Conservation (phyloP, 2,797 vertebrate genomes). For the Anabacerthia variegaticeps region DNA sequence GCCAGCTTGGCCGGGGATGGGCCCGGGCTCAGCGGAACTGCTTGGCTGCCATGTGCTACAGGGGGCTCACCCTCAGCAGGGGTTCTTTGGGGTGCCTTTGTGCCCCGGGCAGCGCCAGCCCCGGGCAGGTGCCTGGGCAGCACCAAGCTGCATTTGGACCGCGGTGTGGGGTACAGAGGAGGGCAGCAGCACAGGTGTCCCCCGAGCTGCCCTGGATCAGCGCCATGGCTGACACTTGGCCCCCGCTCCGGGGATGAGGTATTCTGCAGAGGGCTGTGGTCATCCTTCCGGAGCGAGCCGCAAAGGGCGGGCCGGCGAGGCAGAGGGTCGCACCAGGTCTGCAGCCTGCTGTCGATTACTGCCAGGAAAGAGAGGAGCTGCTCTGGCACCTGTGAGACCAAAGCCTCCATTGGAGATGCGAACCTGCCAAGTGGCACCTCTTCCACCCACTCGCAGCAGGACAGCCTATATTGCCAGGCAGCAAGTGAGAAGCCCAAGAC, state of each 20-base stretch:
- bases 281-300: neutral
- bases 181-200: neutral
- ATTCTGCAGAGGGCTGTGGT: neutral
- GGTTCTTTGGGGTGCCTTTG: neutral
- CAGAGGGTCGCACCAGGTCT: neutral
- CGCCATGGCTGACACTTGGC: neutral
- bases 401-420: rapidly evolving
- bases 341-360: neutral
- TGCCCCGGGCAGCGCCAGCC: neutral
- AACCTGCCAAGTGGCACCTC: neutral
- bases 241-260: conserved; percentile 8
- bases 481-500: neutral
- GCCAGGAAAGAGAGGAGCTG: neutral
- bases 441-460: rapidly evolving
- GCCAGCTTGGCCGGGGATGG: neutral
- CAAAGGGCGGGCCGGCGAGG: neutral
- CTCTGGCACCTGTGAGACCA: rapidly evolving
- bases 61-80: rapidly evolving
- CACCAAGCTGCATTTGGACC: rapidly evolving
- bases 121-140: neutral
- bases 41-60: neutral
- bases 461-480: neutral
- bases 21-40: neutral
- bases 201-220: neutral
- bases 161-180: rapidly evolving